These are phyloP conservation scores for Callipepla squamata DNA, from an alignment of 2,113 vertebrate genomes.

Conservation along the genomic window DNA sequence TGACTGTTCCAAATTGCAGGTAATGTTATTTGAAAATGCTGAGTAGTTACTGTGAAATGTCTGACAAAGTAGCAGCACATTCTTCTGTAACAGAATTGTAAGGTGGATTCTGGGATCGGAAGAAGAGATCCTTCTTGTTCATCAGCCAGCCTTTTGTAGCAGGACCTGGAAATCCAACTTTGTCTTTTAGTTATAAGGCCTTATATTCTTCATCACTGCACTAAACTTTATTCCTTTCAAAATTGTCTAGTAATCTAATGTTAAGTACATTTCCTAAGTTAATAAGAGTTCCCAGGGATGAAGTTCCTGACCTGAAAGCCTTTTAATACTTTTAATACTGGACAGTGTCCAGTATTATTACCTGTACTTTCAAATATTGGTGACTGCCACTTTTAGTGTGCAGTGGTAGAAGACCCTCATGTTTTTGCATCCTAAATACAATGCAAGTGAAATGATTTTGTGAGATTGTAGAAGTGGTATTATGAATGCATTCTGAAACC, in stretches of 20 bases:
- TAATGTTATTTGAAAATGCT: background rate
- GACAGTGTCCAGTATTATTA: too few relatives aligned
- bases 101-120: rapidly evolving
- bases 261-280: background rate
- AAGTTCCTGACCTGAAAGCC: background rate
- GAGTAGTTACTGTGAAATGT: background rate
- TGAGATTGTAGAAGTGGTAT: background rate
- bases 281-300: background rate
- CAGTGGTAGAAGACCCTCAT: background rate
- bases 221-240: background rate
- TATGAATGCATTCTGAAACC: background rate
- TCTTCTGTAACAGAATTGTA: background rate
- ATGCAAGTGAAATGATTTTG: background rate
- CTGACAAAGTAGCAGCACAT: background rate
- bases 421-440: background rate
- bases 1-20: background rate
- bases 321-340: background rate
- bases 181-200: background rate
- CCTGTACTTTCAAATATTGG: background rate
- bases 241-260: background rate
- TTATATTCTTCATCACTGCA: background rate
- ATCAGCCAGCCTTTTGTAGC: background rate
- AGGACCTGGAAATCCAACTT: background rate
- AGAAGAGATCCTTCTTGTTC: background rate
- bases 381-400: background rate